Conservation (phyloP, 2,888 invertebrate species). For the Branchipolynoe longqiensis region DNA sequence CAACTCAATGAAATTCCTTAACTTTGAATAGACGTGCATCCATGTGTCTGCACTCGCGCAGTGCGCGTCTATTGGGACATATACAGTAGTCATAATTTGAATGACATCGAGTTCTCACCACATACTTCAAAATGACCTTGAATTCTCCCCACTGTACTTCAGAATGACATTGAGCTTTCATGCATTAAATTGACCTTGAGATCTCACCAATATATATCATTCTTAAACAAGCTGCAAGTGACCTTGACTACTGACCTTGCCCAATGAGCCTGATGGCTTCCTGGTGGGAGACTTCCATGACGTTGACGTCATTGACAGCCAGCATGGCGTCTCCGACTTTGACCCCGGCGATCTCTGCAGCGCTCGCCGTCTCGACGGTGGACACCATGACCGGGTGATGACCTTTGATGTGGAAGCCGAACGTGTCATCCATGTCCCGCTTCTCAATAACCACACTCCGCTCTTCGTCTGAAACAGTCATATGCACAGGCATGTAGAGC, state of each 20-base stretch:
- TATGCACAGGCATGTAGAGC: too few species aligned
- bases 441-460: slow-evolving; percentile 71
- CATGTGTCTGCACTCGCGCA: too few species aligned
- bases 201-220: too few species aligned
- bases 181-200: not conserved
- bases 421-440: slow-evolving; percentile 86
- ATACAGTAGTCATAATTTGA: too few species aligned
- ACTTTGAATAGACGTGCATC: too few species aligned
- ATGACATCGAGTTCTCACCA: too few species aligned
- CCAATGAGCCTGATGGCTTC: slow-evolving; percentile 95
- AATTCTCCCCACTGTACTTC: not conserved
- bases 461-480: slow-evolving; percentile 54
- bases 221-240: too few species aligned
- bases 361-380: slow-evolving; percentile 95
- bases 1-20: too few species aligned
- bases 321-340: slow-evolving; percentile 97
- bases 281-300: slow-evolving; percentile 94
- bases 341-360: slow-evolving; percentile 94
- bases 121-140: too few species aligned
- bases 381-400: slow-evolving; percentile 98
- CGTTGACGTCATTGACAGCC: slow-evolving; percentile 93
- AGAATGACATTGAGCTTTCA: not conserved
- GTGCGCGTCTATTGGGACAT: too few species aligned
- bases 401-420: slow-evolving; percentile 96
- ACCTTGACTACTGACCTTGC: slow-evolving; percentile 43